A percentile compares a stretch with the other conserved stretches of the same genome.
These are phyloP conservation scores for Papilio demoleus DNA, from an alignment of 2,888 invertebrate genomes.

Conservation along the genomic window DNA sequence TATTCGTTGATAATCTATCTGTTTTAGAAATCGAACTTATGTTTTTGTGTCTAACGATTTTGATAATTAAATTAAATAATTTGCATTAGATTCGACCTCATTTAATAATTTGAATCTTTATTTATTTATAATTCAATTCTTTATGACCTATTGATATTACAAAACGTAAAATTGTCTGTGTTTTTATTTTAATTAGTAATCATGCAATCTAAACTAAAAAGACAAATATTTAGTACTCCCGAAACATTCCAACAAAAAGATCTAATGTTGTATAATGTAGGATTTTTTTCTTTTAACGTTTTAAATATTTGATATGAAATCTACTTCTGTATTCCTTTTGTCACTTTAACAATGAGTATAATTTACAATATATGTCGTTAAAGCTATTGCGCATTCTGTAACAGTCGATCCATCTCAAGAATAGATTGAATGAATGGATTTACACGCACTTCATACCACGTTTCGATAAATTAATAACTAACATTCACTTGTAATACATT, in stretches of 20 bases:
- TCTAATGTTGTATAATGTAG: background rate
- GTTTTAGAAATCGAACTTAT: conserved; percentile 36
- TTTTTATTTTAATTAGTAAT: too few species aligned
- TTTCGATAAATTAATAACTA: conserved; percentile 16
- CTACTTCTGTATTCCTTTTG: conserved; percentile 3
- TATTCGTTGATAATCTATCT: conserved; percentile 39
- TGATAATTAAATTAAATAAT: conserved; percentile 32
- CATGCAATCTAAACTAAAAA: too few species aligned
- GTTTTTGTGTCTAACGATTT: conserved; percentile 35
- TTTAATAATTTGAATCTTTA: background rate
- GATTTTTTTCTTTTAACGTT: background rate
- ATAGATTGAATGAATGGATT: conserved; percentile 14
- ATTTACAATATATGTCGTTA: conserved; percentile 42
- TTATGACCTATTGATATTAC: too few species aligned
- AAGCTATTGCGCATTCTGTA: conserved; percentile 45
- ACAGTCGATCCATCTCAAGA: background rate
- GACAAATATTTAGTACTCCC: too few species aligned
- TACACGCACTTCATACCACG: conserved; percentile 11
- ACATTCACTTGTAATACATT: conserved; percentile 9
- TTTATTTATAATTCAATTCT: background rate
- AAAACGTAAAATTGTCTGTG: too few species aligned
- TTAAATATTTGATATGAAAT: conserved; percentile 38
- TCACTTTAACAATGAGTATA: conserved; percentile 10
- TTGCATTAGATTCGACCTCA: background rate
- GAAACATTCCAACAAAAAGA: too few species aligned